Evolutionary conservation across 35 echinoderm and acorn worm species (phyloP).

Genomic region (Apostichopus japonicus): DNA sequence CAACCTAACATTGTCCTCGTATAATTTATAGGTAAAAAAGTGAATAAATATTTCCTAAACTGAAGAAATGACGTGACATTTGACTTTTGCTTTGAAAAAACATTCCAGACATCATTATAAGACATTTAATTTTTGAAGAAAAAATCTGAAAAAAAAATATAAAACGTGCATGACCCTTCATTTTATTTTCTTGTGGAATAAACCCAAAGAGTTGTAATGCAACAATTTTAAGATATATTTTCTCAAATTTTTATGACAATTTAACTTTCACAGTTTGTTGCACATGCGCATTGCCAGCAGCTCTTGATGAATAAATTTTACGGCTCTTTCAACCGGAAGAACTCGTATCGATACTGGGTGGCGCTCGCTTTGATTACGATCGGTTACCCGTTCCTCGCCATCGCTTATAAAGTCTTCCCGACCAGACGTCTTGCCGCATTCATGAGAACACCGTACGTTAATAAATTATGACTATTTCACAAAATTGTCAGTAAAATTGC

Average conservation of each 20-base stretch:
- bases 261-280: conserved; percentile 80
- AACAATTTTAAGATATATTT: too few species aligned
- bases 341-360: conserved; percentile 24
- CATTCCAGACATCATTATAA: too few species aligned
- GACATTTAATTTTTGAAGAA: too few species aligned
- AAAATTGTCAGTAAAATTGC: too few species aligned
- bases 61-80: too few species aligned
- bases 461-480: neutral
- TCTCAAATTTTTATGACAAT: neutral
- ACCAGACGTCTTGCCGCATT: conserved; percentile 49
- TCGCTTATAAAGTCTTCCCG: conserved; percentile 68
- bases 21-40: too few species aligned
- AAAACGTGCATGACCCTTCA: neutral
- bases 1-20: too few species aligned
- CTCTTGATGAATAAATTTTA: conserved; percentile 89
- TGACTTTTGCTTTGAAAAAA: too few species aligned
- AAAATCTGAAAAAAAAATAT: too few species aligned
- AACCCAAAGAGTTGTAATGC: too few species aligned
- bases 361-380: conserved; percentile 53
- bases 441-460: conserved; percentile 84
- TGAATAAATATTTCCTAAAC: too few species aligned
- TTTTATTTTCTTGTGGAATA: neutral
- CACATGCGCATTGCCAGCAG: conserved; percentile 93
- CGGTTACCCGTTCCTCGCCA: conserved; percentile 74
- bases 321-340: conserved; percentile 39